Conservation (phyloP, 2,797 vertebrate genomes). For the Semotilus atromaculatus region DNA sequence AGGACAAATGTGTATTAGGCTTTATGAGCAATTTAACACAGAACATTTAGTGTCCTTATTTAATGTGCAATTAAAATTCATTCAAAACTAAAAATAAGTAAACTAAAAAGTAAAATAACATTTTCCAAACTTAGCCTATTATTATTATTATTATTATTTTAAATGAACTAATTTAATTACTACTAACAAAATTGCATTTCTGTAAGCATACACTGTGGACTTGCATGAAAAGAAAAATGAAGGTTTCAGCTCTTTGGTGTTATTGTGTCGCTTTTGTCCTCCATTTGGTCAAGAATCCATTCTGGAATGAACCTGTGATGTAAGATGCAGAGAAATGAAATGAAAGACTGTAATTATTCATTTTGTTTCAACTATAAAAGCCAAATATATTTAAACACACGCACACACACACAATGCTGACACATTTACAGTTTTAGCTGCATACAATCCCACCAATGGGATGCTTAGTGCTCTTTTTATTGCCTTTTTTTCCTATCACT, state of each 20-base stretch:
- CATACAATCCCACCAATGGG: not conserved
- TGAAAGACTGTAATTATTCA: not conserved
- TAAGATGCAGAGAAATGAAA: too few species aligned
- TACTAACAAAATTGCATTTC: not conserved
- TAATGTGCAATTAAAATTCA: not conserved
- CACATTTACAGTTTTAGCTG: not conserved
- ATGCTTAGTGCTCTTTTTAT: too few species aligned
- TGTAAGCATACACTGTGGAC: not conserved
- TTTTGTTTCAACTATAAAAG: not conserved
- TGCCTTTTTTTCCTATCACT: too few species aligned
- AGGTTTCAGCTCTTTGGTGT: not conserved
- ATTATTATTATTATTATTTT: too few species aligned
- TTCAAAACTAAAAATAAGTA: not conserved
- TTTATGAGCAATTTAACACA: too few species aligned
- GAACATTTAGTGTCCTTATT: too few species aligned
- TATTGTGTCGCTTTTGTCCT: not conserved
- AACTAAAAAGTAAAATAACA: not conserved
- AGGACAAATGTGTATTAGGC: not conserved
- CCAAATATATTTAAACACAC: too few species aligned
- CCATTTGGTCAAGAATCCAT: not conserved
- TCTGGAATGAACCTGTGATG: not conserved
- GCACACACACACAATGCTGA: too few species aligned
- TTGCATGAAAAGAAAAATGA: not conserved
- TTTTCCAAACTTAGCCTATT: too few species aligned
- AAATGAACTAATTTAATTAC: not conserved